These are phyloP conservation scores for Polyergus mexicanus DNA, from an alignment of 1,140 invertebrate species.

Conservation along the genomic window DNA sequence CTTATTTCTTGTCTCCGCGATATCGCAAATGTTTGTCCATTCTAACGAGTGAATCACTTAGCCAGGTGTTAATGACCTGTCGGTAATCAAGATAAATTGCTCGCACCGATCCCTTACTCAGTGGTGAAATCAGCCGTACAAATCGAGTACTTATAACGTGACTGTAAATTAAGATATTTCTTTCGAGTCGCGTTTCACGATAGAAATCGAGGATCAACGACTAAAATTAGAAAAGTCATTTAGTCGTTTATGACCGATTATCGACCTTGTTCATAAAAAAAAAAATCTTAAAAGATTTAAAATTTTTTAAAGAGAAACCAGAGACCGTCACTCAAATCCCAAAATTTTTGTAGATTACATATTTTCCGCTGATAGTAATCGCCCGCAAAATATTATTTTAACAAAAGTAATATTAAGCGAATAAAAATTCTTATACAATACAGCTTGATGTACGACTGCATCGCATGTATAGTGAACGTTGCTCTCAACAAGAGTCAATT, in stretches of 20 bases:
- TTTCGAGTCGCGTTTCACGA: constrained; percentile 4
- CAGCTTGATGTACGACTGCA: not conserved
- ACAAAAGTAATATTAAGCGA: not conserved
- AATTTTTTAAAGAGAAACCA: not conserved
- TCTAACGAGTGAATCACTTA: constrained; percentile 62
- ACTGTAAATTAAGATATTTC: constrained; percentile 31
- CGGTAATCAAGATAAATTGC: constrained; percentile 60
- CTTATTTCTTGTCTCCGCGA: constrained; percentile 49
- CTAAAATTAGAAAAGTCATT: constrained; percentile 25
- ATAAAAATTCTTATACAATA: not conserved
- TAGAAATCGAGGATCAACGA: constrained; percentile 5
- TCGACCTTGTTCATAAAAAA: not conserved
- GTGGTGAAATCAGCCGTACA: constrained; percentile 43
- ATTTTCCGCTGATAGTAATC: not conserved
- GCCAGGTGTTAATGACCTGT: constrained; percentile 60
- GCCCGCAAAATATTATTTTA: not conserved
- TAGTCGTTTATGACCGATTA: not conserved
- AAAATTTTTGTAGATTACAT: constrained; percentile 5
- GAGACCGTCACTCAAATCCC: not conserved
- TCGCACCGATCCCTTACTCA: constrained; percentile 30
- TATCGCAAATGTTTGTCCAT: constrained; percentile 54
- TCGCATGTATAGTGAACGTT: not conserved
- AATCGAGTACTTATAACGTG: constrained; percentile 41
- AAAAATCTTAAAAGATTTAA: not conserved
- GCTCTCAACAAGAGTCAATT: constrained; percentile 64